A percentile compares a stretch with the other conserved stretches of the same genome.
Conservation (phyloP, 2,797 vertebrate genomes). For the Forpus xanthops region DNA sequence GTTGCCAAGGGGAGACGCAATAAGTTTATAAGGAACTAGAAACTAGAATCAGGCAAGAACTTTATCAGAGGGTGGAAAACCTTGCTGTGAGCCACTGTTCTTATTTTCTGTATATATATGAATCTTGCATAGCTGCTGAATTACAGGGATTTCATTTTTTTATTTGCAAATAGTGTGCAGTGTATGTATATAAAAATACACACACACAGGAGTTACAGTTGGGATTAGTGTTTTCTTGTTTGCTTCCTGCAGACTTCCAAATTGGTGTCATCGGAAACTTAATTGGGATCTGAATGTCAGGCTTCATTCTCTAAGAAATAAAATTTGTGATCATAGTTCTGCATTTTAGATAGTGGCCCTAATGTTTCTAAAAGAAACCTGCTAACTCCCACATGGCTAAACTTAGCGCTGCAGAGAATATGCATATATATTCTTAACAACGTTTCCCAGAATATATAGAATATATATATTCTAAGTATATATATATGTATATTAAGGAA, state of each 20-base stretch:
- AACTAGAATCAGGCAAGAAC: not conserved
- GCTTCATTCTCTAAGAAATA: not conserved
- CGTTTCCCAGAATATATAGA: not conserved
- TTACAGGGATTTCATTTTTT: not conserved
- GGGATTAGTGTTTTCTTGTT: not conserved
- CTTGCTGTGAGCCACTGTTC: not conserved
- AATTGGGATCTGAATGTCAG: not conserved
- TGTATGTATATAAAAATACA: not conserved
- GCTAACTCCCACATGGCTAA: not conserved
- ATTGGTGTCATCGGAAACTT: not conserved
- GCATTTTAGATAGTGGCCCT: not conserved
- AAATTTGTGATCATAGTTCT: not conserved
- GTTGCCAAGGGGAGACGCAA: not conserved
- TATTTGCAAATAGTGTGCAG: not conserved
- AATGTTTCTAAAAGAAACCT: not conserved
- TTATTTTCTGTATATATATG: not conserved
- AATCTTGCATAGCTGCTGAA: not conserved
- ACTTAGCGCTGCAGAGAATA: not conserved
- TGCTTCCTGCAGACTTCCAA: not conserved
- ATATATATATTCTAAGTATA: not conserved
- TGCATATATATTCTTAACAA: not conserved
- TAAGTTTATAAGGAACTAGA: not conserved
- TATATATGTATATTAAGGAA: not conserved
- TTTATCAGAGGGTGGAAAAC: not conserved
- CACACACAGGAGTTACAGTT: not conserved